Evolutionary conservation across 2,113 vertebrate species (phyloP).

Genomic region (Epinephelus lanceolatus): DNA sequence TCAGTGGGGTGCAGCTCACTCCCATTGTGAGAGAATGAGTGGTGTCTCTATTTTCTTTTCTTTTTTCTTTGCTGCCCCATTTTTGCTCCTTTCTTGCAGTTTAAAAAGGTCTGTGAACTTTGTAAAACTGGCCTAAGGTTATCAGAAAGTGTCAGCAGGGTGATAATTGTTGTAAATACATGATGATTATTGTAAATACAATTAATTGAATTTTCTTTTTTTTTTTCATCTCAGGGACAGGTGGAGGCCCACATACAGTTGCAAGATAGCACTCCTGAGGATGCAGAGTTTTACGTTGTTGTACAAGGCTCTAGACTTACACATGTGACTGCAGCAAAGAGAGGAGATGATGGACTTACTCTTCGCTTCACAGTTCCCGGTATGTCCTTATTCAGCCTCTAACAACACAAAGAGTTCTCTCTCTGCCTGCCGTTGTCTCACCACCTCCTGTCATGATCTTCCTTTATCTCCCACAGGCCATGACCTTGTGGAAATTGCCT

Average conservation of each 20-base stretch:
- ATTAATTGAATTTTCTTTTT: not conserved
- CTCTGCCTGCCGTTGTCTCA: not conserved
- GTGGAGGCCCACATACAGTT: constrained; percentile 80
- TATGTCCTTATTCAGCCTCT: constrained; percentile 57
- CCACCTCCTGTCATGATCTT: not conserved
- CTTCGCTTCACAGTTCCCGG: constrained; percentile 87
- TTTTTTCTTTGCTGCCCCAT: not conserved
- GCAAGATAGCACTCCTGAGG: constrained; percentile 77
- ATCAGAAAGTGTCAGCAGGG: not conserved
- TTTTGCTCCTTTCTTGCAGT: not conserved
- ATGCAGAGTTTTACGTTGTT: constrained; percentile 88
- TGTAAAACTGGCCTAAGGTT: not conserved
- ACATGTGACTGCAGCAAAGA: constrained; percentile 84
- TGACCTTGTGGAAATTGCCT: constrained; percentile 84
- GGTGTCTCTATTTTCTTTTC: not conserved
- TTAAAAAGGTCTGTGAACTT: not conserved
- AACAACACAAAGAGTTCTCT: not conserved
- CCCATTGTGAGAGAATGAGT: constrained; percentile 24
- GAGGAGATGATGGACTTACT: constrained; percentile 63
- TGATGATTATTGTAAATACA: no score
- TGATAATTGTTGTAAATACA: not conserved
- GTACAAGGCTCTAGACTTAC: constrained; percentile 86
- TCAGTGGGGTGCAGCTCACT: constrained; percentile 17
- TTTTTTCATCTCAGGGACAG: constrained; percentile 84
- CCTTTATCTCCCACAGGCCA: constrained; percentile 81